These are phyloP conservation scores for Callyntrura guangdongensis DNA, from an alignment of 2,888 invertebrate species.

Conservation along the genomic window DNA sequence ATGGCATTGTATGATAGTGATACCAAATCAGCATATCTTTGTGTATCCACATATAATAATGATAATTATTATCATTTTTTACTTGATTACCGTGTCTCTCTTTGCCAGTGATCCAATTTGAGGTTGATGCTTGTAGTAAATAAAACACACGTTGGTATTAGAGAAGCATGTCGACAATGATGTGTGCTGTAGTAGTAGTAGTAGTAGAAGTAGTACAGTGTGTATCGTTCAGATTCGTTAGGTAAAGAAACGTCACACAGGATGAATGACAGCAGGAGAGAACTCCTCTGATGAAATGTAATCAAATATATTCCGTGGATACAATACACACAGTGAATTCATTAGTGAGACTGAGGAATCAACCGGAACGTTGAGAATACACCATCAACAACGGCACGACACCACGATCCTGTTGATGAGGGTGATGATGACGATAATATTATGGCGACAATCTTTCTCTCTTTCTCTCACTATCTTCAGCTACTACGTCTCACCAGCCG, in stretches of 20 bases:
- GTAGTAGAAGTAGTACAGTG: slow-evolving; percentile 26
- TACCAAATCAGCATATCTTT: slow-evolving; percentile 1
- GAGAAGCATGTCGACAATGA: slow-evolving; percentile 5
- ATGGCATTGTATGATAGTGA: background rate
- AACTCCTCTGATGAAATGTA: slow-evolving; percentile 79
- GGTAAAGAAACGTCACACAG: slow-evolving; percentile 76
- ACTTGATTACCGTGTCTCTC: slow-evolving; percentile 74
- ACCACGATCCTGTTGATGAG: slow-evolving; percentile 78
- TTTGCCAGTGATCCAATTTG: slow-evolving; percentile 74
- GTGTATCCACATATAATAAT: slow-evolving; percentile 22
- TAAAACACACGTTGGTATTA: slow-evolving; percentile 30
- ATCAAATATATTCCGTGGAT: slow-evolving; percentile 75
- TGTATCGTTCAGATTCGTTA: slow-evolving; percentile 59
- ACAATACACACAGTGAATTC: slow-evolving; percentile 74
- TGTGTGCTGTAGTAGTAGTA: slow-evolving; percentile 15
- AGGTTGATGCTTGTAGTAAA: slow-evolving; percentile 62
- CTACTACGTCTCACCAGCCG: slow-evolving; percentile 67
- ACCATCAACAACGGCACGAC: slow-evolving; percentile 74
- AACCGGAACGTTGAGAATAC: slow-evolving; percentile 77
- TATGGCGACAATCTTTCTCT: slow-evolving; percentile 77
- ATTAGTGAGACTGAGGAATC: slow-evolving; percentile 77
- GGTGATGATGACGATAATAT: slow-evolving; percentile 77
- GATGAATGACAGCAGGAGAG: slow-evolving; percentile 79
- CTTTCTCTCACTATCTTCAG: slow-evolving; percentile 60
- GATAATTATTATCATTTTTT: slow-evolving; percentile 76